Evolutionary conservation across 1,140 invertebrate genomes (phyloP), one percentile per base, ranked within the genome.

Genomic region (Teleopsis dalmanni): DNA sequence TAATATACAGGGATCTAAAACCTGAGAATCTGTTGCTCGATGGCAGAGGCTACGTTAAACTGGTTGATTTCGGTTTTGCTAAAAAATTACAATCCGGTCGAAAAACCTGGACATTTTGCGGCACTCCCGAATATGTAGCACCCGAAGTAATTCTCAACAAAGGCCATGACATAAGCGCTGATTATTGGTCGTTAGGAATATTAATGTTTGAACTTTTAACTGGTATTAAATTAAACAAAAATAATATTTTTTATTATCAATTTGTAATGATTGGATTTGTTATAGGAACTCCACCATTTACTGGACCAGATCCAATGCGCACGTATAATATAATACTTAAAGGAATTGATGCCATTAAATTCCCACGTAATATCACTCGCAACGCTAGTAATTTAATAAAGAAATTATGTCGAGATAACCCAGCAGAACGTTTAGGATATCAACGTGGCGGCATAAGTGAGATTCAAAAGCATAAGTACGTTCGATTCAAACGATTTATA

Each of bases 311-410:
- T 76, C 95, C 95, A 1, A 99, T 99, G 95, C 95, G 94, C 72
- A 99, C 95, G 0, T 99, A 99, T 71, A 99, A 98, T 61, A 94
- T 98, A 51, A 99, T 99, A 62, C 75, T 99, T 35, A 98, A 97
- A 73, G 96, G 96, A 38, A 98, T 99, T 37, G 95, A 99, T 71
- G 93, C 92, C 21, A 90, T 95, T 50, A 94, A 97, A 71, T 98
- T 98, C 73, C 93, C 95, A 34, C 78, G 92, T 54, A 88, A 84
- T 57, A 95, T 98, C 55, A 94, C 89, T 1, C 80, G 88, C 55
- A 95, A 95, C 62, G 94, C 94, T 2, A 87, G 81, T 52, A 90
- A 87, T 47, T 76, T 98, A n/a, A 96, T 98, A 55, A 97, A 97
- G 73, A 94, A 94, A 71, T 76, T 98, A n/a, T 98, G 95, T 74